These are phyloP conservation scores for Platyura marginata DNA, from an alignment of 1,140 invertebrate species.

Conservation along the genomic window DNA sequence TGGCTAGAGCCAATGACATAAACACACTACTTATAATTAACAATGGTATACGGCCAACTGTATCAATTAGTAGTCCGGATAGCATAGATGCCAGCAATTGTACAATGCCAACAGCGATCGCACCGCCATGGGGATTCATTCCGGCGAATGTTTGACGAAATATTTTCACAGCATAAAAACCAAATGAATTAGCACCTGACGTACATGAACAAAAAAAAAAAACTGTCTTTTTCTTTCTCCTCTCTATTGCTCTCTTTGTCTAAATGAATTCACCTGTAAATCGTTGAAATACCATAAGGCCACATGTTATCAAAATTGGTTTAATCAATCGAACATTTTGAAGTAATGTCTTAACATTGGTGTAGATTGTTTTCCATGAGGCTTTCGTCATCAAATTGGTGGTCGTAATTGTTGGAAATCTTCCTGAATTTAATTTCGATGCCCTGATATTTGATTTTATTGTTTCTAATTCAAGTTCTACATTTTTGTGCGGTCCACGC, in stretches of 20 bases:
- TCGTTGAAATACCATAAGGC: conserved; percentile 70
- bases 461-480: conserved; percentile 47
- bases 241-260: no score
- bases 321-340: conserved; percentile 27
- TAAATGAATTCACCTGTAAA: conserved; percentile 33
- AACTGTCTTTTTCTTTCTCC: no score
- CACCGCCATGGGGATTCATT: conserved; percentile 73
- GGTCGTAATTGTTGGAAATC: background rate
- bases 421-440: conserved; percentile 18
- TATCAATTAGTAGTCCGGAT: conserved; percentile 63
- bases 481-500: conserved; percentile 52
- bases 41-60: conserved; percentile 56
- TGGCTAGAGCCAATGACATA: conserved; percentile 64
- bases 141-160: conserved; percentile 62
- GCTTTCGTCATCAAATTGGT: background rate
- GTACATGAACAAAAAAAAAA: no score
- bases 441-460: conserved; percentile 42
- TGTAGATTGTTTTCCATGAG: conserved; percentile 2
- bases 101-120: conserved; percentile 63
- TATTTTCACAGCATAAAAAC: conserved; percentile 68
- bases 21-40: conserved; percentile 62
- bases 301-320: conserved; percentile 62
- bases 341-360: conserved; percentile 3
- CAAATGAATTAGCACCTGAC: conserved; percentile 70
- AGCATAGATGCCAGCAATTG: conserved; percentile 60